Conservation (phyloP, 2,888 invertebrate genomes). For the Stenotaenia linearis region DNA sequence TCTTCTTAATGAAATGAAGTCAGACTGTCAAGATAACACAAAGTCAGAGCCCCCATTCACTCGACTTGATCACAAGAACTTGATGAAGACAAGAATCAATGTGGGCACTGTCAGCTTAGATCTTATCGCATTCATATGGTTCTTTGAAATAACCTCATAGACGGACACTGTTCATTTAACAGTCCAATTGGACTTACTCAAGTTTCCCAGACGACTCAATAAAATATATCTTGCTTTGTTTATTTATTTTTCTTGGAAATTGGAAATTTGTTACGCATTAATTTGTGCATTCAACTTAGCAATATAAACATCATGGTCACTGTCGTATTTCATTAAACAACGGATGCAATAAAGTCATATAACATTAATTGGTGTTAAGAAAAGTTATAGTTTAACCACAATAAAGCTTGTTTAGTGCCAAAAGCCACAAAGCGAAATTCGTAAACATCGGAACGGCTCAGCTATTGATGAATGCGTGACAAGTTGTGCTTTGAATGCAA, state of each 20-base stretch:
- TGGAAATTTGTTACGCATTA: not conserved
- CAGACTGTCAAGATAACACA: conserved; percentile 3
- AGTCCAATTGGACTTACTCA: not conserved
- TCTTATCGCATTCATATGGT: conserved; percentile 2
- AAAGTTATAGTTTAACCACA: not conserved
- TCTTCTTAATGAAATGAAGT: conserved; percentile 1
- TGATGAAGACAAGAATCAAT: conserved; percentile 24
- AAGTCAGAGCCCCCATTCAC: not conserved
- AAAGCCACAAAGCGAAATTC: no score
- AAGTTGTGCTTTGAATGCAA: not conserved
- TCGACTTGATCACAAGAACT: not conserved
- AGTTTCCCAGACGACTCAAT: not conserved
- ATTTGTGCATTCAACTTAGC: not conserved
- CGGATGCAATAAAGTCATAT: not conserved
- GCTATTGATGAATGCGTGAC: not conserved
- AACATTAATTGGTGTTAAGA: not conserved
- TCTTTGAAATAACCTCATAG: not conserved
- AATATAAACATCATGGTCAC: no score
- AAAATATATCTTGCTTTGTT: not conserved
- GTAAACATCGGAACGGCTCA: not conserved
- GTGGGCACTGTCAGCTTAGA: conserved; percentile 23
- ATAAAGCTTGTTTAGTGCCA: not conserved
- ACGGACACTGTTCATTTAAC: not conserved
- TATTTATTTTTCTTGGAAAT: not conserved
- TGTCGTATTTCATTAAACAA: not conserved